phyloP scores from a whole-genome alignment of 2,797 vertebrate species.

The Amblyopsis hoosieri region DNA sequence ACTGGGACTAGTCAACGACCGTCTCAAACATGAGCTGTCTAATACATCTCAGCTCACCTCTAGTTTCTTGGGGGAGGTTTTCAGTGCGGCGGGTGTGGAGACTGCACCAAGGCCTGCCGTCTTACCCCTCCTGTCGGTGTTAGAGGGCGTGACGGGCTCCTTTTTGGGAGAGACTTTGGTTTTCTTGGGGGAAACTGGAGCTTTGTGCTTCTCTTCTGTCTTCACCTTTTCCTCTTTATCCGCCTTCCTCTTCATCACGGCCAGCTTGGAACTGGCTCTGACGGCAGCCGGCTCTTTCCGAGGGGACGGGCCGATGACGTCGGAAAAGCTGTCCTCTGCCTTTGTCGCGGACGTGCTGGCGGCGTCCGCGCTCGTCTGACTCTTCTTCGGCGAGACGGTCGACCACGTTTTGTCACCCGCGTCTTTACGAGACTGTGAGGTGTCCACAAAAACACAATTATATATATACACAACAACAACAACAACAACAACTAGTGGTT shows the following conservation, averaged over 20 bases:
- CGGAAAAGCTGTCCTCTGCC: not conserved
- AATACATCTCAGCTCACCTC: slow-evolving; percentile 74
- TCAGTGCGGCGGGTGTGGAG: slow-evolving; percentile 72
- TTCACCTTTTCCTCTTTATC: slow-evolving; percentile 47
- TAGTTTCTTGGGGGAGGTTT: slow-evolving; percentile 84
- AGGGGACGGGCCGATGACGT: slow-evolving; percentile 62
- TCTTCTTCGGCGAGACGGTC: slow-evolving; percentile 56
- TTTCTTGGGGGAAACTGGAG: slow-evolving; percentile 69
- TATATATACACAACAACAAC: not conserved
- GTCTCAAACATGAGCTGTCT: not conserved
- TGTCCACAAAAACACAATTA: slow-evolving; percentile 6
- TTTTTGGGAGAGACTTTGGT: slow-evolving; percentile 76
- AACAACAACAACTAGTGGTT: not conserved
- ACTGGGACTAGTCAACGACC: not conserved
- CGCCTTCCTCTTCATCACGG: slow-evolving; percentile 81
- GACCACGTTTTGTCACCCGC: slow-evolving; percentile 34
- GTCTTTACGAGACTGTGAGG: slow-evolving; percentile 61
- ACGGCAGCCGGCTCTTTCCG: slow-evolving; percentile 56
- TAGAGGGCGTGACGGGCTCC: slow-evolving; percentile 35
- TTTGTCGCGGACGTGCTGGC: slow-evolving; percentile 35
- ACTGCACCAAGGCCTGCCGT: slow-evolving; percentile 12
- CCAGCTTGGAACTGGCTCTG: slow-evolving; percentile 84
- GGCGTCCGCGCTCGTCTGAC: slow-evolving; percentile 39
- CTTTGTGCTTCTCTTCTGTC: slow-evolving; percentile 64
- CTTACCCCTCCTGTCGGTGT: slow-evolving; percentile 55